Conservation (phyloP, 1,140 invertebrate genomes). For the Drosophila aff. region DNA sequence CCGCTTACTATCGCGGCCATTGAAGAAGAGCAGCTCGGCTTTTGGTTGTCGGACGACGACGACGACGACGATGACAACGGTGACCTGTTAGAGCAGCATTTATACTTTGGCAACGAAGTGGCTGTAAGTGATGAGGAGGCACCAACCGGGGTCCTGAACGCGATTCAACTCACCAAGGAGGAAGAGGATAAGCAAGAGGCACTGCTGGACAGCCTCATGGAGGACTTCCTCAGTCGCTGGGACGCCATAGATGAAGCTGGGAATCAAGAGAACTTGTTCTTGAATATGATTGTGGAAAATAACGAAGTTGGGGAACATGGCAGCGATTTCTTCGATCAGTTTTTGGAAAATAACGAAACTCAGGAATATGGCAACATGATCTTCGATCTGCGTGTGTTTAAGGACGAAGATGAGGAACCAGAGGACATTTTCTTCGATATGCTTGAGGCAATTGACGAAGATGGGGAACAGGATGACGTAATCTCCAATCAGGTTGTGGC, state of each 20-base stretch:
- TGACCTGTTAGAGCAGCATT: too few species aligned
- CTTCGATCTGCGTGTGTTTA: too few species aligned
- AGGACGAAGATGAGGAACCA: too few species aligned
- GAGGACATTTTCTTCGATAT: neutral
- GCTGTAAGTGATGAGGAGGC: neutral
- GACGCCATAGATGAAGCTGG: too few species aligned
- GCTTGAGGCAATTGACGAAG: neutral
- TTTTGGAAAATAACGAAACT: neutral
- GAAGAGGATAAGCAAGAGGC: neutral
- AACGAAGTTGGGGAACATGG: neutral
- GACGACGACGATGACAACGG: neutral
- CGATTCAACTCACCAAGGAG: neutral
- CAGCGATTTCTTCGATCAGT: neutral
- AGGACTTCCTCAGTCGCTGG: neutral
- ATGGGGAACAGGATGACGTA: neutral
- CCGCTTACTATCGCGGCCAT: neutral
- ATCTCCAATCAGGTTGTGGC: neutral
- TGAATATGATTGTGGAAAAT: neutral
- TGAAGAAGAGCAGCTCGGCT: neutral
- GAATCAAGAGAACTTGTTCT: neutral
- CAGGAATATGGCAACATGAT: neutral
- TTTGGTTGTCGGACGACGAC: neutral
- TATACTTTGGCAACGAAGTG: neutral
- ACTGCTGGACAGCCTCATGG: rapidly evolving
- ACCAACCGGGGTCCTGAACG: too few species aligned